These are phyloP conservation scores for Temnopleurus reevesii DNA, from an alignment of 53 echinoderm and acorn worm species.

Conservation along the genomic window DNA sequence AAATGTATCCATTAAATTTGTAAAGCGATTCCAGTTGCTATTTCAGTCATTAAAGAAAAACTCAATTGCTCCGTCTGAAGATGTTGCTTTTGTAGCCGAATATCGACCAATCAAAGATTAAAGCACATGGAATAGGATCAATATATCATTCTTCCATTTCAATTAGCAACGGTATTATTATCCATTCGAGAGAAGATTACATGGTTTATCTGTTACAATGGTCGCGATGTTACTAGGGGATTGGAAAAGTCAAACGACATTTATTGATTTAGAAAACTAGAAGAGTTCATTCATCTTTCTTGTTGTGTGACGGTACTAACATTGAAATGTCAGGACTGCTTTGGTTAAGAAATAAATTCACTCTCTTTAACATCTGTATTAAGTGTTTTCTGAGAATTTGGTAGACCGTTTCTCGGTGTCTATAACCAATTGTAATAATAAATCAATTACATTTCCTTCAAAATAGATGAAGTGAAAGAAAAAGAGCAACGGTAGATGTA, in stretches of 20 bases:
- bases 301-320: no score
- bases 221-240: neutral
- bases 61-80: neutral
- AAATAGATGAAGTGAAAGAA: no score
- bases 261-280: neutral
- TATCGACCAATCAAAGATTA: neutral
- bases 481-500: no score
- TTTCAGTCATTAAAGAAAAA: neutral
- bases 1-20: no score
- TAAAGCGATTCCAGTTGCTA: no score
- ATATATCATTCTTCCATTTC: slow-evolving; percentile 20
- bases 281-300: neutral
- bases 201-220: neutral
- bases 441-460: no score
- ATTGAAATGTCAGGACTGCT: no score
- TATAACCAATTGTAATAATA: no score
- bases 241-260: slow-evolving; percentile 8
- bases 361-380: no score
- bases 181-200: neutral
- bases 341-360: no score
- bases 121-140: slow-evolving; percentile 12
- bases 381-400: no score
- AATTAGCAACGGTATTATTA: neutral
- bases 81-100: neutral
- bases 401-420: no score